Base-by-base conservation (phyloP, 2,888 invertebrate species). In the Pandemis corylana region DNA sequence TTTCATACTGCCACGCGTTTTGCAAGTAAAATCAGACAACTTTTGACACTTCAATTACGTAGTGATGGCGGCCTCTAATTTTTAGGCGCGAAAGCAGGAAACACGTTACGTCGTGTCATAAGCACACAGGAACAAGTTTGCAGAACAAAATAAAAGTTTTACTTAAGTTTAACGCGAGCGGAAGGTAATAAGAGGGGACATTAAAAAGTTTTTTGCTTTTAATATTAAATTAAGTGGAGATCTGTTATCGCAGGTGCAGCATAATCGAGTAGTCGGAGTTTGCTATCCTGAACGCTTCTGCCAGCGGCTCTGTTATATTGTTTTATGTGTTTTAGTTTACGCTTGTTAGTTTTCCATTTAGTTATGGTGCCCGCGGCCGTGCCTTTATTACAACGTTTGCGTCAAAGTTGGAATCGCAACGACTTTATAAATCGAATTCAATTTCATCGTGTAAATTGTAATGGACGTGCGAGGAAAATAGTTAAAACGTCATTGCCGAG, bases 21-120 rank as follows among this genome's bases (percentile, higher is more conserved):
- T 94, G 94, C 93, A 94, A 94, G 94, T 94, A 91, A 94, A 94
- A 94, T 94, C 93, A 93, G 92, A 91, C 89, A 94, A 94, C 93
- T 94, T 94, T 94, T 94, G 94, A 94, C 94, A 94, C 93, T 93
- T 92, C 94, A 94, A 94, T 94, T 94, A 94, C 92, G 89, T 82
- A 88, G 90, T 91, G 93, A 93, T 91, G 90, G 91, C 87, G 87
- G 89, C 82, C 86, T 90, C 87, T 88, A 91, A 90, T 91, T 92
- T 92, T 87, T 79, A 79, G 82, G 81, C 83, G 78, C 86, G 76
- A 83, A 86, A 83, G 81, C 85, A 85, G 82, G 80, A 87, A 89
- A 87, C 90, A 87, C 86, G 89, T 86, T 89, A 87, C 86, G 89
- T 86, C 88, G 84, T 87, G 94, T 93, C 94, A 93, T 79, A 79